These are phyloP conservation scores for Drosophila watanabei DNA, from an alignment of 1,140 invertebrate genomes.

Conservation along the genomic window DNA sequence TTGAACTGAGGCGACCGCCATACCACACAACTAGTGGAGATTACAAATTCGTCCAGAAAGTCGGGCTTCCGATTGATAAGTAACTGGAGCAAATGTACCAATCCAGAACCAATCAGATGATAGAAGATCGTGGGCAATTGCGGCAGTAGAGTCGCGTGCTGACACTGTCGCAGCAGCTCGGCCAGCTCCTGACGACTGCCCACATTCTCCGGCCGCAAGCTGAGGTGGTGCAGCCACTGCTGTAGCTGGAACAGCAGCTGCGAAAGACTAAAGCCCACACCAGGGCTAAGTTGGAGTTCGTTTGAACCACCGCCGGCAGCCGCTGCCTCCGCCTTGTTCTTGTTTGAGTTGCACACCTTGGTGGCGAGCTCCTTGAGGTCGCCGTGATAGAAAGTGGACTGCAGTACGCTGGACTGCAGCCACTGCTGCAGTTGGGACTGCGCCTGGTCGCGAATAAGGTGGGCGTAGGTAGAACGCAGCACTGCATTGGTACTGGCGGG, in stretches of 20 bases:
- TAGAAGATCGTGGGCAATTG: conserved; percentile 68
- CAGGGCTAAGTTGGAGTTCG: conserved; percentile 46
- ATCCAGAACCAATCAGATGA: conserved; percentile 49
- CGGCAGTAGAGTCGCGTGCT: conserved; percentile 23
- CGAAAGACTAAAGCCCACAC: conserved; percentile 49
- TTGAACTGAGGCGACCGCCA: conserved; percentile 48
- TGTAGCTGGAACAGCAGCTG: conserved; percentile 68
- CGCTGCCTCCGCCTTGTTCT: conserved; percentile 20
- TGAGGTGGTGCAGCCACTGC: conserved; percentile 67
- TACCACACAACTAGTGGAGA: conserved; percentile 41
- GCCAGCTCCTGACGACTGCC: conserved; percentile 12
- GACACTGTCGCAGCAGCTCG: conserved; percentile 16
- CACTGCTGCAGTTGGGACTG: conserved; percentile 61
- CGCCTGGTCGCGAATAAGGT: conserved; percentile 56
- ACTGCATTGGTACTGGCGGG: conserved; percentile 66
- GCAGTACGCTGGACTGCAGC: conserved; percentile 60
- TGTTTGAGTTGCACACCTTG: conserved; percentile 67
- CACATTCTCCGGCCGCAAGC: conserved; percentile 49
- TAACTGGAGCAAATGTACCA: conserved; percentile 72
- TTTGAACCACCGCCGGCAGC: conserved; percentile 10
- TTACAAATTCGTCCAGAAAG: conserved; percentile 17
- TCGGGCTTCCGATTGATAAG: conserved; percentile 58
- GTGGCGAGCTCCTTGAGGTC: conserved; percentile 67
- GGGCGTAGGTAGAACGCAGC: conserved; percentile 60
- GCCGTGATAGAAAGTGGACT: conserved; percentile 72